Percentiles rank a stretch among this genome's conserved stretches.
Conservation (phyloP, 2,888 invertebrate species). For the Hirtodrosophila trivittata region DNA sequence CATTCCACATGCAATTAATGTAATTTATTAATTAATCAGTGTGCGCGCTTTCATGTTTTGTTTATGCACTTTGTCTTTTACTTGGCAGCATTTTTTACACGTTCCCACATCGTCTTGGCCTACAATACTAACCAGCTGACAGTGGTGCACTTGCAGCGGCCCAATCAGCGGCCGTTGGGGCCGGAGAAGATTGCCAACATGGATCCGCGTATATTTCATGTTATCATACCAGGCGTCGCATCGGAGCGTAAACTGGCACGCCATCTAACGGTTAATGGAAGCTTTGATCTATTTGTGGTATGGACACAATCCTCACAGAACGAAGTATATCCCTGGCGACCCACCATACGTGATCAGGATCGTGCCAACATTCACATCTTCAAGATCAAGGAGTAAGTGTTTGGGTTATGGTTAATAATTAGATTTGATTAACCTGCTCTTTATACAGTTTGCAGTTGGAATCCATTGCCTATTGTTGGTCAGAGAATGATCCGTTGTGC, state of each 20-base stretch:
- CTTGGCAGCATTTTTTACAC: slow-evolving; percentile 87
- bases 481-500: slow-evolving; percentile 94
- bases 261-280: slow-evolving; percentile 82
- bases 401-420: not conserved
- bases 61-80: slow-evolving; percentile 67
- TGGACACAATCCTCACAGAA: slow-evolving; percentile 94
- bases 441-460: slow-evolving; percentile 88
- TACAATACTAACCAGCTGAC: slow-evolving; percentile 89
- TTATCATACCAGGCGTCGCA: slow-evolving; percentile 83
- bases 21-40: slow-evolving; percentile 78
- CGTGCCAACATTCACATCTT: slow-evolving; percentile 95
- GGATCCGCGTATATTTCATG: slow-evolving; percentile 87
- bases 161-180: slow-evolving; percentile 85
- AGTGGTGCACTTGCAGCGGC: slow-evolving; percentile 87
- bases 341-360: slow-evolving; percentile 92
- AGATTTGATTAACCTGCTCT: not conserved
- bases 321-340: slow-evolving; percentile 97
- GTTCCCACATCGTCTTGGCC: slow-evolving; percentile 88
- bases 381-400: slow-evolving; percentile 87
- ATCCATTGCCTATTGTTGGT: slow-evolving; percentile 91
- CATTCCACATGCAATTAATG: slow-evolving; percentile 80
- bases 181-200: slow-evolving; percentile 87
- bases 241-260: slow-evolving; percentile 81
- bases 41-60: slow-evolving; percentile 67
- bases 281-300: slow-evolving; percentile 86